Base-by-base conservation (phyloP, 53 echinoderm and acorn worm genomes). In the Zoroaster sp. region DNA sequence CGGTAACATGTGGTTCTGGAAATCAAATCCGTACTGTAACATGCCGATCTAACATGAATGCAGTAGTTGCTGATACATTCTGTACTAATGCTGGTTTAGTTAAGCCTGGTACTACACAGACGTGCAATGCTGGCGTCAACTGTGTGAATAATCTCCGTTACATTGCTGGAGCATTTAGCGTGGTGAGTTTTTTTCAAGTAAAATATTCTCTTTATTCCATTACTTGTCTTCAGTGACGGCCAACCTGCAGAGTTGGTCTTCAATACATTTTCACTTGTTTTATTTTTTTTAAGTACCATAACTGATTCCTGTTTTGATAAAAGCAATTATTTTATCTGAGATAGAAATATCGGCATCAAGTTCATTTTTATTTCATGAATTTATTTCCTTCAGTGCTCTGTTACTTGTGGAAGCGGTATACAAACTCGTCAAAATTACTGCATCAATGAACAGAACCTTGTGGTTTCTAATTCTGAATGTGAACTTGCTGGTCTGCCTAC, bases 301-400 rank as follows among this genome's bases (percentile, higher is more conserved):
- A n/a, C n/a, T n/a, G n/a, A n/a, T n/a, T n/a, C n/a, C n/a, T n/a
- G n/a, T n/a, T n/a, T n/a, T n/a, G n/a, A n/a, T n/a, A n/a, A n/a
- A n/a, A n/a, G n/a, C n/a, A n/a, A n/a, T n/a, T n/a, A n/a, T n/a
- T n/a, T n/a, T n/a, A n/a, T n/a, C n/a, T n/a, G n/a, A n/a, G n/a
- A n/a, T n/a, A n/a, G n/a, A n/a, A n/a, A n/a, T n/a, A n/a, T n/a
- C n/a, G n/a, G n/a, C n/a, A n/a, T n/a, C n/a, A n/a, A n/a, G n/a
- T n/a, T n/a, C n/a, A n/a, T n/a, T n/a, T n/a, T n/a, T n/a, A n/a
- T n/a, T n/a, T n/a, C n/a, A n/a, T n/a, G n/a, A n/a, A n/a, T n/a
- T n/a, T n/a, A n/a, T n/a, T n/a, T n/a, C n/a, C n/a, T n/a, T 20
- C 86, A 96, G 96, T 96, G 96, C 47, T 92, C 96, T 32, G 88